Percentiles rank a stretch among this genome's conserved stretches.
phyloP scores from a whole-genome alignment of 2,113 vertebrate genomes.

The Oryzias celebensis region DNA sequence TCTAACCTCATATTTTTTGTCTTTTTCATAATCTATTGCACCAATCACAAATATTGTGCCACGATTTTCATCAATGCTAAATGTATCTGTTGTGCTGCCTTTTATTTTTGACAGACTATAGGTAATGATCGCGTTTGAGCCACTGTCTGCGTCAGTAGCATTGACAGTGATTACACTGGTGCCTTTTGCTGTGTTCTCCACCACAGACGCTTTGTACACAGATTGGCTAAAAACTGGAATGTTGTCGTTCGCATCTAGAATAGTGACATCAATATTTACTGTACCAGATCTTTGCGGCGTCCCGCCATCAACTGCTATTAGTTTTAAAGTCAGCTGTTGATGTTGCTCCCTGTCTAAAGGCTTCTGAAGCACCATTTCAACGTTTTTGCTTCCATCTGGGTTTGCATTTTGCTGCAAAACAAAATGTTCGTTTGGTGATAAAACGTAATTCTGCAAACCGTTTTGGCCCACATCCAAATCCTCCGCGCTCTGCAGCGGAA shows the following conservation, averaged over 20 bases:
- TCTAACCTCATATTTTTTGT: constrained; percentile 12
- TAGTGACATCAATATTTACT: constrained; percentile 50
- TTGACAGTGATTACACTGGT: constrained; percentile 30
- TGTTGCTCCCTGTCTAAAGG: constrained; percentile 66
- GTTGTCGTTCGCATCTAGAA: constrained; percentile 56
- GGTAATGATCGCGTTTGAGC: constrained; percentile 59
- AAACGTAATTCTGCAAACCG: constrained; percentile 24
- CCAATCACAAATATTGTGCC: constrained; percentile 2
- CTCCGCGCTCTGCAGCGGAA: constrained; percentile 41
- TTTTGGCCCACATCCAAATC: constrained; percentile 55
- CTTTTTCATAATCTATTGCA: constrained; percentile 13
- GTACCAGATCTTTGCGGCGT: constrained; percentile 58
- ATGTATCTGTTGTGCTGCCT: constrained; percentile 3
- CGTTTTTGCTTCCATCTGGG: constrained; percentile 27
- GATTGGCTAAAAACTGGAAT: constrained; percentile 41
- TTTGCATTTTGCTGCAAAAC: constrained; percentile 42
- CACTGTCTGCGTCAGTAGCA: constrained; percentile 57
- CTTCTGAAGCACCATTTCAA: constrained; percentile 65
- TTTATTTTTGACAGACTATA: constrained; percentile 57
- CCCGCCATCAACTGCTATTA: constrained; percentile 63
- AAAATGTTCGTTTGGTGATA: constrained; percentile 53
- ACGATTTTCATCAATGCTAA: constrained; percentile 2
- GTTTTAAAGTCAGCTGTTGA: constrained; percentile 30
- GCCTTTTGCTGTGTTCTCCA: constrained; percentile 18
- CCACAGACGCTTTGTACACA: constrained; percentile 22